These are phyloP conservation scores for Penaeus monodon DNA, from an alignment of 2,888 invertebrate species.

Conservation along the genomic window DNA sequence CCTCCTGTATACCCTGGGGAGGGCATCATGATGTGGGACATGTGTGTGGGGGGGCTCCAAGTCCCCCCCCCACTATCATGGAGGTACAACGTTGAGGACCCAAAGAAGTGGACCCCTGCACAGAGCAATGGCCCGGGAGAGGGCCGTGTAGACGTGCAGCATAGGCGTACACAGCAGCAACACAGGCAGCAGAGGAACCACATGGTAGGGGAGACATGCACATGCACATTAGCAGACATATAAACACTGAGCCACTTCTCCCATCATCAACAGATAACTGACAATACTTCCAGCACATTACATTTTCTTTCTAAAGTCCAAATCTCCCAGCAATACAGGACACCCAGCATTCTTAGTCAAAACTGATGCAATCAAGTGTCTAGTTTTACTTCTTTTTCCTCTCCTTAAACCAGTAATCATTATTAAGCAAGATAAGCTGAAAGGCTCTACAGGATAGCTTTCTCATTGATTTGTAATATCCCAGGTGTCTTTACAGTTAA, in stretches of 20 bases:
- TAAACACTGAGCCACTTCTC: slow-evolving; percentile 23
- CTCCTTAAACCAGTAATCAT: no score
- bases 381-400: no score
- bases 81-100: slow-evolving; percentile 54
- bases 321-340: no score
- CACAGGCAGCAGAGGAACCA: slow-evolving; percentile 38
- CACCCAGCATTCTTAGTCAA: no score
- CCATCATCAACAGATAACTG: slow-evolving; percentile 1
- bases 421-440: no score
- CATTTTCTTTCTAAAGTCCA: no score
- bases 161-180: slow-evolving; percentile 26
- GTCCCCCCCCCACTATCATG: slow-evolving; percentile 47
- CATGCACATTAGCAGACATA: slow-evolving; percentile 61
- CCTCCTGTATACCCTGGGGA: slow-evolving; percentile 49
- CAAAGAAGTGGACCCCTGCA: slow-evolving; percentile 56
- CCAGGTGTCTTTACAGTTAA: no score
- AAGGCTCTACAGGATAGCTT: no score
- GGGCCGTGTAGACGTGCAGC: slow-evolving; percentile 27
- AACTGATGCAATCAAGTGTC: no score
- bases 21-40: slow-evolving; percentile 31
- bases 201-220: slow-evolving; percentile 57
- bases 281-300: no score
- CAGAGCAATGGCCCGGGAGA: slow-evolving; percentile 3
- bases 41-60: slow-evolving; percentile 47
- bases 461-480: no score